phyloP scores from a whole-genome alignment of 1,140 invertebrate genomes.

The Caerostris extrusa region DNA sequence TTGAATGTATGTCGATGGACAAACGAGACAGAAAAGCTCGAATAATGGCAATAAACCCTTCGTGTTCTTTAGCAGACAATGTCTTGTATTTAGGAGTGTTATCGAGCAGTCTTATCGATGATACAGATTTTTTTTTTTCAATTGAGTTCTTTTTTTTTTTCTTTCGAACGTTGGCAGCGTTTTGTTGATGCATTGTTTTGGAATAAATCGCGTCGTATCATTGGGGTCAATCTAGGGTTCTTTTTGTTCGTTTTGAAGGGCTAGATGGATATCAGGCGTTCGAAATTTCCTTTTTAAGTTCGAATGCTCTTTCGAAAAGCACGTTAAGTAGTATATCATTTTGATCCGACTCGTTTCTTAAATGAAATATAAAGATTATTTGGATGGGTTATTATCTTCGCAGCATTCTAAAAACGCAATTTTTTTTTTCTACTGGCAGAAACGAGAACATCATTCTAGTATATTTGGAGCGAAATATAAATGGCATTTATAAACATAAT shows the following conservation, averaged over 20 bases:
- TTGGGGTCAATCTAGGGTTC: slow-evolving; percentile 18
- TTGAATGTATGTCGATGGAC: slow-evolving; percentile 41
- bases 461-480: too few species aligned
- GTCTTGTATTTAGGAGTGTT: slow-evolving; percentile 41
- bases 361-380: not conserved
- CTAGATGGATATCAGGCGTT: not conserved
- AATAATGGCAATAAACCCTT: slow-evolving; percentile 13
- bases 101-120: slow-evolving; percentile 1
- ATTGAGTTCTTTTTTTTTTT: slow-evolving; percentile 5
- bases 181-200: slow-evolving; percentile 20
- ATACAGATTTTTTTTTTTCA: slow-evolving; percentile 32
- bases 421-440: not conserved
- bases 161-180: not conserved
- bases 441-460: too few species aligned
- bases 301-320: not conserved
- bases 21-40: slow-evolving; percentile 37
- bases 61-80: slow-evolving; percentile 34
- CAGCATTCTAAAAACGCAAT: not conserved
- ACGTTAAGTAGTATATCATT: not conserved
- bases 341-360: not conserved
- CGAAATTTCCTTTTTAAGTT: not conserved
- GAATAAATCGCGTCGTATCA: slow-evolving; percentile 34
- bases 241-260: slow-evolving; percentile 17
- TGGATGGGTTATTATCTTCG: not conserved
- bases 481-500: too few species aligned